phyloP scores from a whole-genome alignment of 1,140 invertebrate species.

The Harlomillsia oculata region DNA sequence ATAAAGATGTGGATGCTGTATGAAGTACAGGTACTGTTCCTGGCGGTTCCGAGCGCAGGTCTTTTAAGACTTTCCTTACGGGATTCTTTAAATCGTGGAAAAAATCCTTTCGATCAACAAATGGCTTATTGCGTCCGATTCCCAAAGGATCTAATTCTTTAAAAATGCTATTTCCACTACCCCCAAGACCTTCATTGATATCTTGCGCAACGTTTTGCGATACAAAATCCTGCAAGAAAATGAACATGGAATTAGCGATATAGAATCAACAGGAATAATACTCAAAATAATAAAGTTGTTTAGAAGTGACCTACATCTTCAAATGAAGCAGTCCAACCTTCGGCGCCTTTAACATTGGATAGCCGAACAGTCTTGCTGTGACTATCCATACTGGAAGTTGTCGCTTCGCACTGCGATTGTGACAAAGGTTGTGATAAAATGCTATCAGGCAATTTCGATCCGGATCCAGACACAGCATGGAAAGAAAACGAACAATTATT shows the following conservation, averaged over 20 bases:
- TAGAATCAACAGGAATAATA: neutral
- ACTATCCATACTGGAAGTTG: neutral
- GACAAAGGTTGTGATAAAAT: neutral
- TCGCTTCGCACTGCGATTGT: neutral
- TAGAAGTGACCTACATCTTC: conserved; percentile 32
- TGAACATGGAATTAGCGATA: too few relatives aligned
- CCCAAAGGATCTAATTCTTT: conserved; percentile 84
- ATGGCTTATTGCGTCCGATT: conserved; percentile 76
- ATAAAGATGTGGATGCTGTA: neutral
- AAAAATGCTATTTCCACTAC: conserved; percentile 63
- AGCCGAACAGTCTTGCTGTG: neutral
- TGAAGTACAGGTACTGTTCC: conserved; percentile 1
- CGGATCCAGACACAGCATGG: neutral
- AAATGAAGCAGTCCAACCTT: conserved; percentile 32
- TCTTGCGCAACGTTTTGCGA: conserved; percentile 31
- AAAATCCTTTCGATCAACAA: conserved; percentile 89
- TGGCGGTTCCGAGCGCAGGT: conserved; percentile 48
- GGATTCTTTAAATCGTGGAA: conserved; percentile 88
- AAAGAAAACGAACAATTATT: neutral
- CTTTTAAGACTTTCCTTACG: conserved; percentile 78
- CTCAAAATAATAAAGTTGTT: too few relatives aligned
- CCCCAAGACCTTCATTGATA: neutral
- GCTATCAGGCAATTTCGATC: neutral
- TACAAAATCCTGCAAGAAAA: conserved; percentile 2
- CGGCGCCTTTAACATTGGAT: neutral